Evolutionary conservation across 1,140 invertebrate genomes (phyloP), one percentile per base, ranked within the genome.

Genomic region (Drosophila sp.): DNA sequence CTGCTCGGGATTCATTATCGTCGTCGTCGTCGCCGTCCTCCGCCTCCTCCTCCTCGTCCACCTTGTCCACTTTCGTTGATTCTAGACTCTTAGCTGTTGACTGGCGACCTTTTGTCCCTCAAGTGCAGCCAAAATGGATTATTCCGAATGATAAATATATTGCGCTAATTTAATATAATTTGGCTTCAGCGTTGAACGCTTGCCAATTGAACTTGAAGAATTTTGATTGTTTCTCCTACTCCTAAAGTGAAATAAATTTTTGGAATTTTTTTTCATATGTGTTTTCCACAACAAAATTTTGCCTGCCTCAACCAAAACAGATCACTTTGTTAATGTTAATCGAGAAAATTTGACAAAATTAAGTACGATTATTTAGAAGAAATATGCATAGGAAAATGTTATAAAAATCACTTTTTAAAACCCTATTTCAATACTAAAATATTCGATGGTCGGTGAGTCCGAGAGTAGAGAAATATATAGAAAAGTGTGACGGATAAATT

Each of bases 1-100:
- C 41, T 82, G 70, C 3, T 84, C 81, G 29, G 81, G 73, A 41
- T 80, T 85, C 81, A 85, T 83, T 3, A 6, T 58, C 27, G 7
- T 23, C n/a, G 11, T 17, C 6, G 40, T 41, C 44, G 23, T 25
- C 44, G 6, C 25, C 44, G 11, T 25, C 23, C n/a, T 41, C 11
- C 11, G 47, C 50, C 33, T 30, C 66, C 8, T 23, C 23, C 23
- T 57, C 50, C 35, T 25, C 66, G 8, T 23, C 62, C 6, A 17
- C 40, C 1, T 11, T 32, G 10, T 47, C 2, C 38, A 32, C 38
- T 41, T 44, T 29, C 27, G 1, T 30, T 30, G 8, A 8, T 4
- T 30, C 7, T 27, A 50, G 23, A 23, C 27, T 7, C 23, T 27
- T n/a, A n/a, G 3, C 23, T 27, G 5, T 50, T 17, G 17, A 17